A percentile compares a stretch with the other conserved stretches of the same genome.
phyloP scores from a whole-genome alignment of 1,140 invertebrate species.

The Aphelinus atriplicis region DNA sequence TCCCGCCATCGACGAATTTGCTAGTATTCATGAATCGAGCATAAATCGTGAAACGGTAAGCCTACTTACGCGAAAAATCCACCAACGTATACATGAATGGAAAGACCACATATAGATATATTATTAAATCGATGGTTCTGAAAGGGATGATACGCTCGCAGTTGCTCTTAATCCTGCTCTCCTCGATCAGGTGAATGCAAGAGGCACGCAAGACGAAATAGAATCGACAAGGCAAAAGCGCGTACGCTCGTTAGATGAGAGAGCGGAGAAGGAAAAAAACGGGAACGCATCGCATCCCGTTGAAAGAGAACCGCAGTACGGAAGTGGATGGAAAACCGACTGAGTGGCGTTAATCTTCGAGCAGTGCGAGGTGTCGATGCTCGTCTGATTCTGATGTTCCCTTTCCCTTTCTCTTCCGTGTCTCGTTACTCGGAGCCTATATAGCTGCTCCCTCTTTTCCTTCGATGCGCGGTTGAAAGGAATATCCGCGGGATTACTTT shows the following conservation, averaged over 20 bases:
- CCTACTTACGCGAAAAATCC: too few species aligned
- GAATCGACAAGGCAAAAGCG: not conserved
- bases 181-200: not conserved
- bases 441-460: not conserved
- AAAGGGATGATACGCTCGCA: too few species aligned
- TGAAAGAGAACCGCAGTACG: constrained; percentile 10
- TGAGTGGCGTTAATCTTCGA: constrained; percentile 43
- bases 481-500: too few species aligned
- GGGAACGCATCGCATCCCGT: too few species aligned
- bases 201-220: not conserved
- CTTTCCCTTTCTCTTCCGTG: not conserved
- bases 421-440: not conserved
- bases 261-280: not conserved
- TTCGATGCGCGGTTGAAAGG: too few species aligned
- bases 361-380: not conserved
- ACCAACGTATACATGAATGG: too few species aligned
- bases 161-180: too few species aligned
- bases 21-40: too few species aligned
- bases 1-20: too few species aligned
- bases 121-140: too few species aligned
- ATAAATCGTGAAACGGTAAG: too few species aligned
- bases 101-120: too few species aligned
- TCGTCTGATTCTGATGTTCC: not conserved
- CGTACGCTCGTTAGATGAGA: not conserved
- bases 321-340: constrained; percentile 37